Evolutionary conservation across 2,797 vertebrate genomes (phyloP).

Genomic region (Cryptoblepharus egeriae): DNA sequence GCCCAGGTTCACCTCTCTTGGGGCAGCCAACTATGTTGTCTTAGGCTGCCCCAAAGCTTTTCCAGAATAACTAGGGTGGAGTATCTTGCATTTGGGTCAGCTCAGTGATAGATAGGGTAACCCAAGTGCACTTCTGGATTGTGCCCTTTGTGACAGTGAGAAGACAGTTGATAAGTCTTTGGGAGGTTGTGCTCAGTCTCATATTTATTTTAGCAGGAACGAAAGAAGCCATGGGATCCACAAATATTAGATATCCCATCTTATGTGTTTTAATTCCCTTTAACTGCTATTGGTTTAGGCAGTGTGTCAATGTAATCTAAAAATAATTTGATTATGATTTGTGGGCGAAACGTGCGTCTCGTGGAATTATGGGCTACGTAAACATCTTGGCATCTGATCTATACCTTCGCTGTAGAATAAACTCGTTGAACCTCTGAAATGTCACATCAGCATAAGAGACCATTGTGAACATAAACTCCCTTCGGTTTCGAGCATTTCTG

Average conservation of each 20-base stretch:
- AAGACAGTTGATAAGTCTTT: too few species aligned
- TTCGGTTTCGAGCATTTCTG: too few species aligned
- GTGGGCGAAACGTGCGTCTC: slow-evolving; percentile 31
- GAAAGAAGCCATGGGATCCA: not conserved
- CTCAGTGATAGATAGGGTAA: too few species aligned
- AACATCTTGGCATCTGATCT: slow-evolving; percentile 42
- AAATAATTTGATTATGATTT: slow-evolving; percentile 45
- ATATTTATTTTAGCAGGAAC: too few species aligned
- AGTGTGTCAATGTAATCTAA: slow-evolving; percentile 22
- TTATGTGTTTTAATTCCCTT: not conserved
- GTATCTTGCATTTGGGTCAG: too few species aligned
- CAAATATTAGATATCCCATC: slow-evolving; percentile 27
- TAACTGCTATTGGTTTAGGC: slow-evolving; percentile 12
- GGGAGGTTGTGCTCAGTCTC: too few species aligned
- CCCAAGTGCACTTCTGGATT: too few species aligned
- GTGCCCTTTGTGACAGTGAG: too few species aligned
- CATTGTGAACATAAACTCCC: slow-evolving; percentile 1
- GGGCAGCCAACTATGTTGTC: too few species aligned
- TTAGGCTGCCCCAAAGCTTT: too few species aligned
- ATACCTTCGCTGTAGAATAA: slow-evolving; percentile 10
- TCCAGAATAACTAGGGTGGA: too few species aligned
- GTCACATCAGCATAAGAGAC: slow-evolving; percentile 1
- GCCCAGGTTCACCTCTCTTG: too few species aligned
- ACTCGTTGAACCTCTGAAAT: slow-evolving; percentile 24
- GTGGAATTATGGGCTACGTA: slow-evolving; percentile 32